Percentiles rank a stretch among this genome's conserved stretches.
Conservation (phyloP, 2,888 invertebrate species). For the Sarcophaga rosellei region DNA sequence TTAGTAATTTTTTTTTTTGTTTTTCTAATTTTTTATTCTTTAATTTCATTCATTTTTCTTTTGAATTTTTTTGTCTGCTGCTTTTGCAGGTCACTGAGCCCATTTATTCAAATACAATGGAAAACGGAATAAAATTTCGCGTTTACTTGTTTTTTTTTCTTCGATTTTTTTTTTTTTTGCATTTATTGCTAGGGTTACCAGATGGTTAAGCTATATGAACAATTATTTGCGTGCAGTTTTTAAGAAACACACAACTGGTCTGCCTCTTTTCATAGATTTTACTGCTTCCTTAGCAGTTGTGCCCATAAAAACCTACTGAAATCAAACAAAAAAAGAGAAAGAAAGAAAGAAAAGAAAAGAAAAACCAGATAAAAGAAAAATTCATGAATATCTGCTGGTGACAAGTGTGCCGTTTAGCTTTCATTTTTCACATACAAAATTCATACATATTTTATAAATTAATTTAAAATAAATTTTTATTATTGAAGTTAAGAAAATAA, state of each 20-base stretch:
- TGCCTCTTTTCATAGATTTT: background rate
- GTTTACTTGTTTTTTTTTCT: conserved; percentile 36
- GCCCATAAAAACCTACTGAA: background rate
- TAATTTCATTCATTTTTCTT: conserved; percentile 18
- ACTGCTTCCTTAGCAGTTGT: conserved; percentile 5
- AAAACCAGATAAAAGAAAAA: conserved; percentile 16
- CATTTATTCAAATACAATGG: conserved; percentile 70
- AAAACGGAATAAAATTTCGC: conserved; percentile 24
- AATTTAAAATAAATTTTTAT: conserved; percentile 48
- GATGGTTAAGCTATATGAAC: background rate
- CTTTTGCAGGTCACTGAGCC: conserved; percentile 80
- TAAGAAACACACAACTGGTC: background rate
- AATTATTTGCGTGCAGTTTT: too few relatives aligned
- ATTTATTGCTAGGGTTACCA: conserved; percentile 22
- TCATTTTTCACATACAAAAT: conserved; percentile 64
- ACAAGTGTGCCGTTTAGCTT: conserved; percentile 63
- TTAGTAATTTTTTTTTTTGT: conserved; percentile 19
- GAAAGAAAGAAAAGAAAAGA: background rate
- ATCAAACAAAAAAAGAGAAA: conserved; percentile 9
- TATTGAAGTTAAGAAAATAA: conserved; percentile 44
- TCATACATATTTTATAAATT: conserved; percentile 66
- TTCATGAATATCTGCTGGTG: conserved; percentile 58
- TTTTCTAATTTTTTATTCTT: conserved; percentile 21
- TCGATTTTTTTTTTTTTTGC: conserved; percentile 9
- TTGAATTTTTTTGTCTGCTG: conserved; percentile 74